A percentile compares a stretch with the other conserved stretches of the same genome.
Evolutionary conservation across 30 jellyfish, hydroid and myxozoan genomes (phyloP).

Genomic region (Chrysaora quinquecirrha): DNA sequence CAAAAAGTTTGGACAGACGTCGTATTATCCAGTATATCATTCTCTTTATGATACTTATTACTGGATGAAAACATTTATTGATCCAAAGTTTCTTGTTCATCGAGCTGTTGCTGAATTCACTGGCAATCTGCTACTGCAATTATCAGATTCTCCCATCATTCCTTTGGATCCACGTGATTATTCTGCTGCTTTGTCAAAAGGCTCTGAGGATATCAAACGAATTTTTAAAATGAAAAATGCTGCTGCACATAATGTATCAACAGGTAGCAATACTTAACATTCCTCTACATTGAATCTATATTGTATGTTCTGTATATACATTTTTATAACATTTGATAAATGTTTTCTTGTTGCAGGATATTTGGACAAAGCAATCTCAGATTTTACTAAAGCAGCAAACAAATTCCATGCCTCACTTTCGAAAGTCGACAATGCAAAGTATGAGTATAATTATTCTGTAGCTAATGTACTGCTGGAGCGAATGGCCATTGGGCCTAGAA

Average conservation of each 20-base stretch:
- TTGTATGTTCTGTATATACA: too few relatives aligned
- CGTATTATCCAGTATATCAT: slow-evolving; percentile 62
- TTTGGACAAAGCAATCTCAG: neutral
- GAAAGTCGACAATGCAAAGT: neutral
- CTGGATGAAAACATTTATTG: slow-evolving; percentile 70
- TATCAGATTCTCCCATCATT: slow-evolving; percentile 43
- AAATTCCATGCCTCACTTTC: neutral
- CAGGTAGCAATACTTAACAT: slow-evolving; percentile 28
- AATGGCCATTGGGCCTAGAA: too few relatives aligned
- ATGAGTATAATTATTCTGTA: too few relatives aligned
- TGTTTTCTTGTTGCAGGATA: too few relatives aligned
- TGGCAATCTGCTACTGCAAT: slow-evolving; percentile 38
- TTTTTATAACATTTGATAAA: too few relatives aligned
- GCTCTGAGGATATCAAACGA: slow-evolving; percentile 27
- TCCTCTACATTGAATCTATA: too few relatives aligned
- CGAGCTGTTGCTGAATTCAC: slow-evolving; percentile 53
- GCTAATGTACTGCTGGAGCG: too few relatives aligned
- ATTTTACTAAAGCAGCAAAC: neutral
- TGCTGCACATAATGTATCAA: slow-evolving; percentile 9
- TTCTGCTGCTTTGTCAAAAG: slow-evolving; percentile 35
- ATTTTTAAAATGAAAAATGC: neutral
- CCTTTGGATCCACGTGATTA: slow-evolving; percentile 57
- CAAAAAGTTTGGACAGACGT: too few relatives aligned
- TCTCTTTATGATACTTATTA: slow-evolving; percentile 64
- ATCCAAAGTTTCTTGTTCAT: slow-evolving; percentile 43